Evolutionary conservation across 2,797 vertebrate species (phyloP).

Genomic region (Bradypus variegatus): DNA sequence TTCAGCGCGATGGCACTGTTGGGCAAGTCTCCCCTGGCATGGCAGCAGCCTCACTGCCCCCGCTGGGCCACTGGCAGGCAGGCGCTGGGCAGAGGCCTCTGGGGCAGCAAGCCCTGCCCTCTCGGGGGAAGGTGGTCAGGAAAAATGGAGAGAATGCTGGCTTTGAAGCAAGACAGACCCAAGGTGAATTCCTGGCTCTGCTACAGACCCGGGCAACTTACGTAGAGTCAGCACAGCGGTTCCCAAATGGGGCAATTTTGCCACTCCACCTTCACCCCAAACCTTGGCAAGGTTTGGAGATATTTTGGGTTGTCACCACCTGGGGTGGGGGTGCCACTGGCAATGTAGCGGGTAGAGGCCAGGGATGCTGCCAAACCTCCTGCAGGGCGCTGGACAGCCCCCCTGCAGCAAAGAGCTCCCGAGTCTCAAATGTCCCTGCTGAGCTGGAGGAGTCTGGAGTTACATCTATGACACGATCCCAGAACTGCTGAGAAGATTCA

Average conservation of each 20-base stretch:
- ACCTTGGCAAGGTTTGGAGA: background rate
- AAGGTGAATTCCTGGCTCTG: no score
- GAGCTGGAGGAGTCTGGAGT: background rate
- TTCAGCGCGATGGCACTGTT: background rate
- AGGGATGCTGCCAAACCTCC: fast-evolving
- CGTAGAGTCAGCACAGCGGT: background rate
- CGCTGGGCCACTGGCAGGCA: background rate
- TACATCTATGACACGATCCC: background rate
- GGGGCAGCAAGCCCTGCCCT: background rate
- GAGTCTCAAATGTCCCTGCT: no score
- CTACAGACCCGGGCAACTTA: fast-evolving
- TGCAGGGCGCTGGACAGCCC: fast-evolving
- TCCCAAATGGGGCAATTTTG: background rate
- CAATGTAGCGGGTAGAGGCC: no score
- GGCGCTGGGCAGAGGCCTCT: background rate
- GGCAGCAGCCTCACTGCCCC: background rate
- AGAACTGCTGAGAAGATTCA: background rate
- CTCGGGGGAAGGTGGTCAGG: background rate
- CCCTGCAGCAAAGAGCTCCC: background rate
- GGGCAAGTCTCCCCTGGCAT: slow-evolving; percentile 23
- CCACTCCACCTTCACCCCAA: no score
- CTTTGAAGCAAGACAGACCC: background rate
- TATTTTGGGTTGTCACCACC: background rate
- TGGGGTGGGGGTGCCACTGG: background rate
- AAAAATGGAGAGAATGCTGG: background rate